Percentiles rank a stretch among this genome's conserved stretches.
phyloP scores from a whole-genome alignment of 2,113 vertebrate genomes.

The Phoenicopterus ruber region DNA sequence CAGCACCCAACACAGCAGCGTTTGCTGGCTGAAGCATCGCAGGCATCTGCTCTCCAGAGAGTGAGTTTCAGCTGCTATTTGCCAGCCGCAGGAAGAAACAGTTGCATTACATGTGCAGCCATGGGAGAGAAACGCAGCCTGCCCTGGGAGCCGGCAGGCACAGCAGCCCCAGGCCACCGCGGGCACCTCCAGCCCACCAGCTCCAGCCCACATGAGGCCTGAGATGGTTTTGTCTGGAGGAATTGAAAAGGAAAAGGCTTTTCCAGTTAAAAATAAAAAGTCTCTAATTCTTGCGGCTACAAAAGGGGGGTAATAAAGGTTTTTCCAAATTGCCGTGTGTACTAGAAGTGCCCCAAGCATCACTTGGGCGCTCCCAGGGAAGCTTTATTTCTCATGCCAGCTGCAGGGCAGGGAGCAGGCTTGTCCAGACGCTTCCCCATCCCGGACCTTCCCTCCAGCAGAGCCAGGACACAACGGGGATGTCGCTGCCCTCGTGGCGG shows the following conservation, averaged over 20 bases:
- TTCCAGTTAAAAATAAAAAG: background rate
- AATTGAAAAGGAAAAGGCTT: background rate
- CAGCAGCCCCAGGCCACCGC: rapidly evolving
- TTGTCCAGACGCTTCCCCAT: background rate
- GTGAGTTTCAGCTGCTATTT: background rate
- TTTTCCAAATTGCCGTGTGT: background rate
- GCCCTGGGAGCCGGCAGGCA: rapidly evolving
- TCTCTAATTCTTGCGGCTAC: background rate
- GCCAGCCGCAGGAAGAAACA: background rate
- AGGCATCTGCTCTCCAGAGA: background rate
- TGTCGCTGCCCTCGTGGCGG: background rate
- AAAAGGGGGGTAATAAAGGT: background rate
- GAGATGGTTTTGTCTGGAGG: background rate
- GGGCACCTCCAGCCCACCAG: background rate
- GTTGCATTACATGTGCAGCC: background rate
- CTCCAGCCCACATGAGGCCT: background rate
- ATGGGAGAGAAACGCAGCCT: background rate
- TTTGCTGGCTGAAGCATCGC: background rate
- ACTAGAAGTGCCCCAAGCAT: background rate
- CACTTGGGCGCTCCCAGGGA: rapidly evolving
- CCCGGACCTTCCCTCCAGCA: background rate
- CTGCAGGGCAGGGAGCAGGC: background rate
- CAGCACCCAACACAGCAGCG: rapidly evolving
- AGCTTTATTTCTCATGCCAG: background rate
- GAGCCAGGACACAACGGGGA: background rate